These are phyloP conservation scores for Muraenolepis orangiensis DNA, from an alignment of 2,797 vertebrate genomes.

Conservation along the genomic window DNA sequence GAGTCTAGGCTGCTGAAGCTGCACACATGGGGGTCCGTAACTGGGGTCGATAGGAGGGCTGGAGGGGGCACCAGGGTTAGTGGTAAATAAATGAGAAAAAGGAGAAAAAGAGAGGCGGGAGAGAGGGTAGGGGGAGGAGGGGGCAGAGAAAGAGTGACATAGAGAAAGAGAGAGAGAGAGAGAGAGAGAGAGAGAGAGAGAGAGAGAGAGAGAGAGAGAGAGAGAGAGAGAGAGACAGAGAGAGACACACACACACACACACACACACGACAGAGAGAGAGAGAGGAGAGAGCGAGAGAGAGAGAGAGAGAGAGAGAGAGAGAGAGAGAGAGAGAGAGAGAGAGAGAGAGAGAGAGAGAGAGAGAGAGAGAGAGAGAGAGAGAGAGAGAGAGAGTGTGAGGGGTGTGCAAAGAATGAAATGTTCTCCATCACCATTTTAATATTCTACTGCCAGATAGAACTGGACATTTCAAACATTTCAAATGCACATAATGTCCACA, in stretches of 20 bases:
- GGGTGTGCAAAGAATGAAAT: not conserved
- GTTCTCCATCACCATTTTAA: not conserved
- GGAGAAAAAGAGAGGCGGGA: conserved; percentile 2
- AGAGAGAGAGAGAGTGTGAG: not conserved
- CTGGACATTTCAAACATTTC: not conserved
- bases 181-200: too few species aligned
- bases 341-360: not conserved
- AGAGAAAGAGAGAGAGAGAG: too few species aligned
- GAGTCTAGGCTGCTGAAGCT: not conserved
- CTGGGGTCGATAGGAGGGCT: conserved; percentile 19
- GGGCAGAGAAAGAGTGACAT: conserved; percentile 1
- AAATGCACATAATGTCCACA: not conserved
- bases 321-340: not conserved
- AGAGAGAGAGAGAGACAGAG: too few species aligned
- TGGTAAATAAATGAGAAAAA: conserved; percentile 39
- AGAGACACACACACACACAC: too few species aligned
- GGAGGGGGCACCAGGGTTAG: conserved; percentile 14
- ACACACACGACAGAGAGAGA: too few species aligned
- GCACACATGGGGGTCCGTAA: not conserved
- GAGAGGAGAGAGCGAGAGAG: too few species aligned
- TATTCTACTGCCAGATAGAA: not conserved
- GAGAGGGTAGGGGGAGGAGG: not conserved
- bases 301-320: not conserved
- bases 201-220: too few species aligned
- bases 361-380: not conserved